phyloP scores from a whole-genome alignment of 2,797 vertebrate species.

The Pangasius mekongensis region DNA sequence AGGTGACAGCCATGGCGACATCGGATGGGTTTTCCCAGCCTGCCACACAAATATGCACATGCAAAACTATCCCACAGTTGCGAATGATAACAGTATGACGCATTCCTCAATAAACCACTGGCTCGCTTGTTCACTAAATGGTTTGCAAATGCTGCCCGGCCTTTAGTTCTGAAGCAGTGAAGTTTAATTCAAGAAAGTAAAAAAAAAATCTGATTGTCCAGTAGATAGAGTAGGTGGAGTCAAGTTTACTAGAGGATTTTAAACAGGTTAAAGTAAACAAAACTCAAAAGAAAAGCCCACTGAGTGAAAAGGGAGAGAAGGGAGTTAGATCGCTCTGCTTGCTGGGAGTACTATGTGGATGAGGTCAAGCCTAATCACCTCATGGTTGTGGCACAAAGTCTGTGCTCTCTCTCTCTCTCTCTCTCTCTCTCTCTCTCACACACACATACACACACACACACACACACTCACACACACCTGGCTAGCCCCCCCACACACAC shows the following conservation, averaged over 20 bases:
- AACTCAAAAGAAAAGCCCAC: background rate
- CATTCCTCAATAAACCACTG: background rate
- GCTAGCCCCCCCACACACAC: background rate
- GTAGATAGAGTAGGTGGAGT: background rate
- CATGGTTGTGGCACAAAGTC: conserved; percentile 15
- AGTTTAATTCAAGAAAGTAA: background rate
- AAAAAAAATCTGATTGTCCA: background rate
- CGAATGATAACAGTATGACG: background rate
- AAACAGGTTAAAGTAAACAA: background rate
- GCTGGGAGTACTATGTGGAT: background rate
- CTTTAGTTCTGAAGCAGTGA: background rate
- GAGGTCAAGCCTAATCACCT: conserved; percentile 5
- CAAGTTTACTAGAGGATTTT: background rate
- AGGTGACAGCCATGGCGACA: background rate
- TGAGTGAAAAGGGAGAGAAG: background rate
- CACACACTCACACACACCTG: conserved; percentile 18
- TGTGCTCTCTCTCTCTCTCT: background rate
- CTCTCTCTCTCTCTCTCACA: background rate
- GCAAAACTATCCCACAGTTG: background rate
- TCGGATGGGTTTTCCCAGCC: conserved; percentile 7
- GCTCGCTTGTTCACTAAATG: background rate
- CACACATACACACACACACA: conserved; percentile 5
- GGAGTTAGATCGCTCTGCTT: background rate
- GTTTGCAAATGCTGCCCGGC: background rate
- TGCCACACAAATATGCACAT: background rate